Conservation (phyloP, 1,140 invertebrate species). For the Gryon sp. region DNA sequence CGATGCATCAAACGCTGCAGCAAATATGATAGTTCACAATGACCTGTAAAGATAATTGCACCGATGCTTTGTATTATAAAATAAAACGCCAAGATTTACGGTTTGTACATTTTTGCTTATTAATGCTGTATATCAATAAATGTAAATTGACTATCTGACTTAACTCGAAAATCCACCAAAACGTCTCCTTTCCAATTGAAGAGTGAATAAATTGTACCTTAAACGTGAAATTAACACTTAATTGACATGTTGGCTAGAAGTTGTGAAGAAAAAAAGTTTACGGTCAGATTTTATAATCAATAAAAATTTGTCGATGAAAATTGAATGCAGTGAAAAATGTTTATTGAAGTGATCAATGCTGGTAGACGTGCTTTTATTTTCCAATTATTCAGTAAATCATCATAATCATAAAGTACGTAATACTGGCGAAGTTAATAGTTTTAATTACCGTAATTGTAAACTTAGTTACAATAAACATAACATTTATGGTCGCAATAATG, state of each 20-base stretch:
- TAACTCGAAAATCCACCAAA: constrained; percentile 38
- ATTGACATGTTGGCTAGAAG: constrained; percentile 10
- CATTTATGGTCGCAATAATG: constrained; percentile 25
- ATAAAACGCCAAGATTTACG: constrained; percentile 30
- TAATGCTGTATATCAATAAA: constrained; percentile 36
- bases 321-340: background rate
- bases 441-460: constrained; percentile 41
- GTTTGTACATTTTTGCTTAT: constrained; percentile 50
- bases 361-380: background rate
- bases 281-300: background rate
- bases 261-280: no score
- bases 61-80: constrained; percentile 46
- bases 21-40: constrained; percentile 52
- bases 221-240: background rate
- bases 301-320: background rate
- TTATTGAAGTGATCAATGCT: background rate
- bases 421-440: constrained; percentile 22
- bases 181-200: constrained; percentile 5
- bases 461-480: constrained; percentile 17
- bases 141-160: constrained; percentile 9
- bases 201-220: background rate
- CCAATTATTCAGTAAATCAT: constrained; percentile 19
- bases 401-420: constrained; percentile 22
- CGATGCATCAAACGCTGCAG: constrained; percentile 49
- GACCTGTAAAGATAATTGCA: constrained; percentile 58